Evolutionary conservation across 2,797 vertebrate genomes (phyloP).

Genomic region (Catamblyrhynchus diadema): DNA sequence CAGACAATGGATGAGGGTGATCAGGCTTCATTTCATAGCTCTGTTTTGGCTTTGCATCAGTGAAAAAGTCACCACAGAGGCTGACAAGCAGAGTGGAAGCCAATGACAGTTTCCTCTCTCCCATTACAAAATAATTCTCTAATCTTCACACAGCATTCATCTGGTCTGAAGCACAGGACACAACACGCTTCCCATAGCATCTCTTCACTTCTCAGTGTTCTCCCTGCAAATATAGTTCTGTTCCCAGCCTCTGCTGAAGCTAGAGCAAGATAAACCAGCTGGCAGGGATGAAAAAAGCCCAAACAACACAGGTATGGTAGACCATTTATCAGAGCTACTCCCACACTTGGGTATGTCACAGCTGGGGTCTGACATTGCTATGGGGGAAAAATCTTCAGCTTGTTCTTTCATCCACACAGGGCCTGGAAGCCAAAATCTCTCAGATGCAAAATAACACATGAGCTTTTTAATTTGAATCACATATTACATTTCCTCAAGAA

Average conservation of each 20-base stretch:
- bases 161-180: not conserved
- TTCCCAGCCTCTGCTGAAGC: not conserved
- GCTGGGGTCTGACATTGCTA: not conserved
- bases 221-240: not conserved
- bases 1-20: not conserved
- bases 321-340: not conserved
- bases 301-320: not conserved
- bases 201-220: not conserved
- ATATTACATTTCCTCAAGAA: not conserved
- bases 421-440: not conserved
- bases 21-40: not conserved
- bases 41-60: not conserved
- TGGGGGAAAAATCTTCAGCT: not conserved
- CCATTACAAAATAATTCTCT: not conserved
- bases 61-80: not conserved
- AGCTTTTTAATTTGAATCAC: not conserved
- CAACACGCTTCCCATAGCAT: not conserved
- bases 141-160: accelerated
- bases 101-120: not conserved
- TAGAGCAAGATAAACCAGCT: not conserved
- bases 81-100: not conserved
- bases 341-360: not conserved
- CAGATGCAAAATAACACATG: not conserved
- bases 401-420: not conserved
- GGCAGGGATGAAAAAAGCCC: not conserved